Evolutionary conservation across 2,113 vertebrate species (phyloP), one percentile per base, ranked within the genome.

Genomic region (Raphicerus campestris): DNA sequence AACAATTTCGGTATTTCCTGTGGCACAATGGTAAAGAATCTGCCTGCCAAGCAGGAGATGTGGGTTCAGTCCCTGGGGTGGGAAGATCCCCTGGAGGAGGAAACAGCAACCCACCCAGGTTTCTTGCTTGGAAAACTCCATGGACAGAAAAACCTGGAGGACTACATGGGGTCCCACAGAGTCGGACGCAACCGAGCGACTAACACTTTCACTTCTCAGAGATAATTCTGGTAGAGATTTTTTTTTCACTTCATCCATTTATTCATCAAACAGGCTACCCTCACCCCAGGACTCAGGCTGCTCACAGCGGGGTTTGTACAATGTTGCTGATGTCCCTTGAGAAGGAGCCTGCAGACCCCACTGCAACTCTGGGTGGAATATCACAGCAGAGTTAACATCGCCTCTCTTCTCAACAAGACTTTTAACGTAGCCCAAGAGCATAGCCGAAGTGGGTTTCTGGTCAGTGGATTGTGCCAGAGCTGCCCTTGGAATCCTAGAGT

Each of bases 111-210:
- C 10, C 39, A 42, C 3, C 11, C 11, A 26, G 70, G 7, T 4
- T 75, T 42, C 30, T 42, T 75, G 39, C 39, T 39, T 75, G 22
- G 70, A 75, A 39, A 24, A 75, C 42, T 7, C 39, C 22, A 15
- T 15, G 70, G 70, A 15, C 22, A 75, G 70, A 42, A 39, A 39
- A 7, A 24, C 39, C 39, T 42, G 70, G 39, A 6, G 22, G 39
- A 42, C 39, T 2, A 15, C 70, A 15, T 42, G 10, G 70, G 70
- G 20, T 24, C 39, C 70, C 20, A 3, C 20, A 42, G 39, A 13
- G 11, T 75, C 2, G 1, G 39, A 75, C 24, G 0, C 0, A 2
- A 15, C 39, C 0, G 2, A 15, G 39, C 0, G 5, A 73, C 10
- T 20, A 39, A 73, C 66, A 73, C 66, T 39, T 73, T 24, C 20